Evolutionary conservation across 2,113 vertebrate genomes (phyloP).

Genomic region (Notarius quadriscutis): DNA sequence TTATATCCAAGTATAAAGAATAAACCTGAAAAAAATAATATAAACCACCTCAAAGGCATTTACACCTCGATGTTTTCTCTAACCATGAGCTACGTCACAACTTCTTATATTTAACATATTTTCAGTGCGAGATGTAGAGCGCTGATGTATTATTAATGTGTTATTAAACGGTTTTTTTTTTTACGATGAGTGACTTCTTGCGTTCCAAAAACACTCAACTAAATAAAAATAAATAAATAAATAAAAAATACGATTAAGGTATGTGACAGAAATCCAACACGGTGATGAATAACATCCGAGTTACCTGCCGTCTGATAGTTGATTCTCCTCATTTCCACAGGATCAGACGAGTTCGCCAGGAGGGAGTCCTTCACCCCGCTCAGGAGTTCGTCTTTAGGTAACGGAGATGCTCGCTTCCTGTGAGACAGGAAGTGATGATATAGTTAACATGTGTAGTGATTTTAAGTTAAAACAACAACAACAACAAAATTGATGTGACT

Average conservation of each 20-base stretch:
- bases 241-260: too few species aligned
- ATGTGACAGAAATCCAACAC: neutral
- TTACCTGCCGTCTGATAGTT: constrained; percentile 95
- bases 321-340: constrained; percentile 92
- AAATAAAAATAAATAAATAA: neutral
- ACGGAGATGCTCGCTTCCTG: constrained; percentile 90
- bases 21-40: neutral
- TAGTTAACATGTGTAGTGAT: neutral
- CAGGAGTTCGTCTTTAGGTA: constrained; percentile 88
- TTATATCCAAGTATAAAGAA: neutral
- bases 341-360: constrained; percentile 86
- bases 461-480: neutral
- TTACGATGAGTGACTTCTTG: neutral
- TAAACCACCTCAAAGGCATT: neutral
- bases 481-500: too few species aligned
- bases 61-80: neutral
- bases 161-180: too few species aligned
- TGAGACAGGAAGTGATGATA: constrained; percentile 24
- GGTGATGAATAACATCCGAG: neutral
- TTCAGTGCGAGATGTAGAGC: neutral
- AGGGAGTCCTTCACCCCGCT: constrained; percentile 87
- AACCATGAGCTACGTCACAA: neutral
- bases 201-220: too few species aligned
- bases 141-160: too few species aligned
- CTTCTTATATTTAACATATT: neutral